Base-by-base conservation (phyloP, 2,113 vertebrate genomes). In the Setophaga petechia region DNA sequence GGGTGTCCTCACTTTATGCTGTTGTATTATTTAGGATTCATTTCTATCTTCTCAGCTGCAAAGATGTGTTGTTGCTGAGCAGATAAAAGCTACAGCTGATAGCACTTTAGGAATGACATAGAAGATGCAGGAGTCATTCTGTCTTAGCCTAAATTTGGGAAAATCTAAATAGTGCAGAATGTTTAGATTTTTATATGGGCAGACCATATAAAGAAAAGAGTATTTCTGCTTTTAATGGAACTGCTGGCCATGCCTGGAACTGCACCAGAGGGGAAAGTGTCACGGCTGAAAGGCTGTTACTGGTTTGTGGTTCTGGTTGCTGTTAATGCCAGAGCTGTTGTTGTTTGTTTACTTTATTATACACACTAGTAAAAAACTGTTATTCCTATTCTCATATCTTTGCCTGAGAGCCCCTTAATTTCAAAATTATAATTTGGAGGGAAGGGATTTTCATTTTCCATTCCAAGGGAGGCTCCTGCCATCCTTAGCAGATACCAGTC, bases 241-340 rank as follows among this genome's bases (percentile, higher is more conserved):
- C 71, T 8, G 52, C 5, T 3, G 39, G 52, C 39, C 17, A 18
- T 21, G 52, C 8, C 9, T 1, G 10, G 51, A n/a, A n/a, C 39
- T 57, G 52, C 39, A 21, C 6, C 9, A 15, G 1, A 8, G 2
- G 39, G 52, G 68, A 5, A 31, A 19, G 6, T 1, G 30, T 21
- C 3, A 4, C 0, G 1, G 11, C 51, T 6, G 5, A 6, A 12
- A 23, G 27, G 20, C 35, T 12, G 54, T 19, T 15, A 7, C 23
- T 27, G 58, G 15, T 27, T 59, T 27, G 24, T 25, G 39, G 19
- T 4, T 43, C 62, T 43, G 62, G 6, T 7, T 41, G 25, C 4
- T 30, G 39, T 31, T 3, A 44, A 4, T 16, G 62, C 20, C 41
- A 14, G 10, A 31, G 39, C 9, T 30, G 28, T 8, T 15, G 18